Percentiles rank a stretch among this genome's conserved stretches.
Evolutionary conservation across 2,113 vertebrate species (phyloP).

Genomic region (Gobiocypris rarus): DNA sequence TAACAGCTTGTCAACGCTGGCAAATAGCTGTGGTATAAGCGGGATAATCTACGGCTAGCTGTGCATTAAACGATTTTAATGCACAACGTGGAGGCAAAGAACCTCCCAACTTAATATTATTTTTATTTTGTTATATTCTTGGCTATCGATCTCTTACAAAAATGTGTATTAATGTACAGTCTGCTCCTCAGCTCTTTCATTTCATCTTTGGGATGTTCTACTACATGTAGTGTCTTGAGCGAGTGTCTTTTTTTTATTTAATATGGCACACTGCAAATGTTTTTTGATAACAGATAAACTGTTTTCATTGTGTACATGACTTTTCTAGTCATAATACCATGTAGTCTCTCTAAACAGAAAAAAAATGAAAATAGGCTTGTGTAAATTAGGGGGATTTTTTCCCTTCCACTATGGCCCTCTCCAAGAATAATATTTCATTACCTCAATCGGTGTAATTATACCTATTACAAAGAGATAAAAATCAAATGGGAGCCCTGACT

Average conservation of each 20-base stretch:
- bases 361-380: conserved; percentile 49
- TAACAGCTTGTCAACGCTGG: too few species aligned
- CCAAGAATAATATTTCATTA: conserved; percentile 59
- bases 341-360: conserved; percentile 30
- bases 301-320: conserved; percentile 26
- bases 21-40: too few species aligned
- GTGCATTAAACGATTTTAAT: too few species aligned
- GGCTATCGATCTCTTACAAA: too few species aligned
- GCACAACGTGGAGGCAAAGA: too few species aligned
- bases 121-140: too few species aligned
- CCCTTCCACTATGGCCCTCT: conserved; percentile 33
- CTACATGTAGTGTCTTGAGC: neutral
- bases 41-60: too few species aligned
- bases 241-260: conserved; percentile 35
- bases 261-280: conserved; percentile 7
- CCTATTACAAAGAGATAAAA: conserved; percentile 46
- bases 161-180: neutral
- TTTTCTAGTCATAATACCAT: conserved; percentile 41
- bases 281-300: conserved; percentile 13
- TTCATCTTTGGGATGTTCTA: neutral
- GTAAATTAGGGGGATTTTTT: conserved; percentile 38
- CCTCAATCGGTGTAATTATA: conserved; percentile 50
- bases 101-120: too few species aligned
- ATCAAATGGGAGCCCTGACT: conserved; percentile 47
- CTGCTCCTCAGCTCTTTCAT: neutral